Evolutionary conservation across 1,140 invertebrate species (phyloP).

Genomic region (Drosophila parabipectinata): DNA sequence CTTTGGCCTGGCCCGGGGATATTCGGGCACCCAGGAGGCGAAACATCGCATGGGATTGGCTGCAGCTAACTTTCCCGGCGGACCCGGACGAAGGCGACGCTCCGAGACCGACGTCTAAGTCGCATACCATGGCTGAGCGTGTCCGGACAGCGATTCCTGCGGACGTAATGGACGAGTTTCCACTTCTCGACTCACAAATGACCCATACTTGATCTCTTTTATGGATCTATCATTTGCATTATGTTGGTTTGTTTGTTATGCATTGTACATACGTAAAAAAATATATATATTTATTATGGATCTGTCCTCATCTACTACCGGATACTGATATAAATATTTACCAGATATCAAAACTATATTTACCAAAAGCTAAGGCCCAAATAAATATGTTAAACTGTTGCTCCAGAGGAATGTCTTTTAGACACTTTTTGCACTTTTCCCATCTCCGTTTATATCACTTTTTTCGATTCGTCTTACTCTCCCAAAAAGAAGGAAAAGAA

Average conservation of each 20-base stretch:
- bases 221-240: conserved; percentile 25
- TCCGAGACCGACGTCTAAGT: conserved; percentile 85
- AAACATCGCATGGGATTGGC: conserved; percentile 95
- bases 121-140: conserved; percentile 1
- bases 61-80: conserved; percentile 93
- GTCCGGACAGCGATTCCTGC: conserved; percentile 17
- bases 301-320: conserved; percentile 22
- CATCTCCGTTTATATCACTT: conserved; percentile 25
- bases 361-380: conserved; percentile 35
- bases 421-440: conserved; percentile 41
- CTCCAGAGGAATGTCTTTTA: conserved; percentile 65
- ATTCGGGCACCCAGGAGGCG: conserved; percentile 93
- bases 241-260: conserved; percentile 42
- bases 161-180: conserved; percentile 28
- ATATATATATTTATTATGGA: conserved; percentile 51
- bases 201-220: conserved; percentile 20
- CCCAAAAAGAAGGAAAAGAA: background rate
- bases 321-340: conserved; percentile 33
- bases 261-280: conserved; percentile 53
- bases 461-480: conserved; percentile 36
- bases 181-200: conserved; percentile 30
- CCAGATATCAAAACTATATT: conserved; percentile 41
- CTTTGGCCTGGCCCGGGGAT: conserved; percentile 92
- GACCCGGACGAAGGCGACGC: conserved; percentile 92
- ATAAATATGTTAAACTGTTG: conserved; percentile 75